phyloP scores from a whole-genome alignment of 2,113 vertebrate species.

The Forbesichthys papilliferus region DNA sequence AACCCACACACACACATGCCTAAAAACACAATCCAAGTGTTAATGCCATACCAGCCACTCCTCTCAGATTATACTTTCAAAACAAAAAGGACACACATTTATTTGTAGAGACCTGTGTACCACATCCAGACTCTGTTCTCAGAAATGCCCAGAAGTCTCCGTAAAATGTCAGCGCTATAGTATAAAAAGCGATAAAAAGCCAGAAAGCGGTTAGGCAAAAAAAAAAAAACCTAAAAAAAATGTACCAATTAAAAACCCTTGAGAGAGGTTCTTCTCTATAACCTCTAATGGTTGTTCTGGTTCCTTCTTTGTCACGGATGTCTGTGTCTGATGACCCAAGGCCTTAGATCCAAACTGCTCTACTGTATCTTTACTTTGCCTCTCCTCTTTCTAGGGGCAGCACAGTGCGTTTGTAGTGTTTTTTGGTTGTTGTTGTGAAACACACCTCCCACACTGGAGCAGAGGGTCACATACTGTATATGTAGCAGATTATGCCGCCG shows the following conservation, averaged over 20 bases:
- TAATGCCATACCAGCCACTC: conserved; percentile 53
- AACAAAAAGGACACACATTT: too few species aligned
- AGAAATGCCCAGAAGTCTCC: too few species aligned
- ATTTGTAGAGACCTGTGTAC: background rate
- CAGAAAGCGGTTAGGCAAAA: conserved; percentile 23
- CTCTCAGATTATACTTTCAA: background rate
- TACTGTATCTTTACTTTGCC: too few species aligned
- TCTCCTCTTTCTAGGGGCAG: conserved; percentile 7
- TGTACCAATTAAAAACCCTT: conserved; percentile 1
- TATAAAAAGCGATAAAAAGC: conserved; percentile 13
- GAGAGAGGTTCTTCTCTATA: conserved; percentile 18
- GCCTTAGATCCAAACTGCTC: conserved; percentile 24
- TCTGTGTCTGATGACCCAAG: conserved; percentile 33
- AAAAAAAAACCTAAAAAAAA: conserved; percentile 3
- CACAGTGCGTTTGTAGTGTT: conserved; percentile 39
- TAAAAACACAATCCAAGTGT: conserved; percentile 57
- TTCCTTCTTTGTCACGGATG: conserved; percentile 23
- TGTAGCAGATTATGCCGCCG: background rate
- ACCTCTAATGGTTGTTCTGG: conserved; percentile 7
- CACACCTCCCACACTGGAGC: conserved; percentile 54
- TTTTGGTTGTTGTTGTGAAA: conserved; percentile 16
- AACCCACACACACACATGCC: conserved; percentile 15
- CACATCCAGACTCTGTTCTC: too few species aligned
- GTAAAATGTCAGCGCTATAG: too few species aligned
- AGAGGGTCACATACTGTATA: conserved; percentile 7